Evolutionary conservation across 2,113 vertebrate species (phyloP).

Genomic region (Seriola quinqueradiata): DNA sequence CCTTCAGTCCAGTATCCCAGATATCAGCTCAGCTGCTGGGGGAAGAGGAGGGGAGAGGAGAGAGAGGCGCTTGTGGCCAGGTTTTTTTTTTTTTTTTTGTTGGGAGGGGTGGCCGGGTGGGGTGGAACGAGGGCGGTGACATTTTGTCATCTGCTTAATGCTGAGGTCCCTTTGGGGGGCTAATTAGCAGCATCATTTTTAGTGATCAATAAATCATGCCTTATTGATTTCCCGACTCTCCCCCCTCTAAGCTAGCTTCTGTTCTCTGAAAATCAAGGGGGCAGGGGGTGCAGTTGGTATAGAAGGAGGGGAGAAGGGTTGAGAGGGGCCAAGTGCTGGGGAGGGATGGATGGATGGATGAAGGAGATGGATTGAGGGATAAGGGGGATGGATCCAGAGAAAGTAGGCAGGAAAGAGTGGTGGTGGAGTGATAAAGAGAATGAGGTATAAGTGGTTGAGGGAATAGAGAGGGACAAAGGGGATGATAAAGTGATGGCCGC

Average conservation of each 20-base stretch:
- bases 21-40: neutral
- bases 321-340: neutral
- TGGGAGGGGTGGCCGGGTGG: constrained; percentile 41
- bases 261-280: constrained; percentile 84
- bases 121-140: constrained; percentile 74
- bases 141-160: constrained; percentile 87
- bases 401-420: neutral
- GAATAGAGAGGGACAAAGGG: neutral
- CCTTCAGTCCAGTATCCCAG: neutral
- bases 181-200: constrained; percentile 87
- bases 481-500: constrained; percentile 1
- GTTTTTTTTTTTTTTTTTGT: constrained; percentile 17
- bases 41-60: neutral
- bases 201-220: constrained; percentile 90
- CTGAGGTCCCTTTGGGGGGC: constrained; percentile 85
- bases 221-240: constrained; percentile 84
- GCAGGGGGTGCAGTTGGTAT: constrained; percentile 33
- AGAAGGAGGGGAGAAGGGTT: neutral
- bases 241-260: constrained; percentile 80
- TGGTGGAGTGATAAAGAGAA: constrained; percentile 8
- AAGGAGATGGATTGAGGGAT: neutral
- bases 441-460: neutral
- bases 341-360: neutral
- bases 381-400: neutral
- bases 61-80: neutral